Base-by-base conservation (phyloP, 2,888 invertebrate species). In the Sclerodermus sp. region DNA sequence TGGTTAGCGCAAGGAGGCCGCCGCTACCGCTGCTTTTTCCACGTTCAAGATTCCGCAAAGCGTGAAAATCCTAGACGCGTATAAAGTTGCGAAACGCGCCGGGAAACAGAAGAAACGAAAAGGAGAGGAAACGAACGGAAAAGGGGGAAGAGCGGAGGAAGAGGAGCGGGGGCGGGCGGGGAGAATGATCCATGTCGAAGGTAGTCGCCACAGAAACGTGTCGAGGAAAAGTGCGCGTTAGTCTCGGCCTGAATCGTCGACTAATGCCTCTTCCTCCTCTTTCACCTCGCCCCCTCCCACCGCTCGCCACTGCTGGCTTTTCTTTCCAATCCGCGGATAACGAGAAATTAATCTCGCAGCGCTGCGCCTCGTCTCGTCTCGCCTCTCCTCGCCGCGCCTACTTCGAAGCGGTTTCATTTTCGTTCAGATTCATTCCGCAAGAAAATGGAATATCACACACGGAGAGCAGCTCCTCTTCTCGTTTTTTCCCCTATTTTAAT, bases 211-310 rank as follows among this genome's bases (percentile, higher is more conserved):
- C 68, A 67, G 70, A 77, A 77, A 77, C 72, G 73, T 65, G 67
- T 63, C 63, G 68, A 67, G 75, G 74, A 76, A 77, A 77, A 77
- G 76, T 77, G 71, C 69, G 66, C 74, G 72, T 76, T 77, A 75
- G 77, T 77, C 77, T 70, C 77, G 77, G 74, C 76, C 77, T 77
- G 76, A 77, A 77, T 77, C 76, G 66, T 64, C 67, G 56, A 60
- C 63, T 77, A 77, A 77, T 77, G 64, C 68, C 64, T 68, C 66
- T 57, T 58, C 60, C 49, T 45, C 57, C 49, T 49, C 55, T 55
- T 48, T 62, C 57, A 31, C 31, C 15, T 39, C 60, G 41, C 48
- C 44, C 10, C 49, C 41, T 42, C 15, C 38, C 16, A 2, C 14
- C 17, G 15, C 3, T 31, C 10, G 8, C 15, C 23, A n/a, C n/a